phyloP scores from a whole-genome alignment of 2,113 vertebrate genomes.

The Gasterosteus nipponicus region DNA sequence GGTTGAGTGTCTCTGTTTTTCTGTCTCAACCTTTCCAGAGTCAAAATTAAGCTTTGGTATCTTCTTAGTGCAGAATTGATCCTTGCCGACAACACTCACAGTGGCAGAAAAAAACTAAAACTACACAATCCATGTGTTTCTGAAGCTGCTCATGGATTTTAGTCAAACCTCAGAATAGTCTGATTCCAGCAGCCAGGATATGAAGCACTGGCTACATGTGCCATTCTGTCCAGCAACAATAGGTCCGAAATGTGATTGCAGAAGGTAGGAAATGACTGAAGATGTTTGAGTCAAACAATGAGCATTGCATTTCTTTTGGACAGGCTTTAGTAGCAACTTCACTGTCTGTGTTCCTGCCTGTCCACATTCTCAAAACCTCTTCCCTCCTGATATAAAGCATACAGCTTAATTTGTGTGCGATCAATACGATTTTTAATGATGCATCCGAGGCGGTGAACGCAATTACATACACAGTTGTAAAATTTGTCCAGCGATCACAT shows the following conservation, averaged over 20 bases:
- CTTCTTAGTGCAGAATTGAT: conserved; percentile 10
- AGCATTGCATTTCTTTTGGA: neutral
- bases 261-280: neutral
- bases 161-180: conserved; percentile 2
- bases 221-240: neutral
- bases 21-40: conserved; percentile 1
- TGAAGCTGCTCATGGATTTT: neutral
- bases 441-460: neutral
- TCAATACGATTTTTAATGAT: neutral
- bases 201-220: neutral
- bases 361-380: neutral
- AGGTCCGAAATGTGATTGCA: conserved; percentile 9
- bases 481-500: conserved; percentile 3
- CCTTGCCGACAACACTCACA: conserved; percentile 5
- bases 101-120: conserved; percentile 3
- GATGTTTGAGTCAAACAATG: conserved; percentile 10
- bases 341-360: no score
- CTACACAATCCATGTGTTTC: conserved; percentile 28
- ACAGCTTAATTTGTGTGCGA: neutral
- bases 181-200: conserved; percentile 10
- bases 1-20: conserved; percentile 6
- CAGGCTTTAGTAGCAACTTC: no score
- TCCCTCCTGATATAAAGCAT: neutral
- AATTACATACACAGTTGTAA: neutral
- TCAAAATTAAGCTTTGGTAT: conserved; percentile 19